phyloP scores from a whole-genome alignment of 2,113 vertebrate species.

The Neolamprologus falcicula region DNA sequence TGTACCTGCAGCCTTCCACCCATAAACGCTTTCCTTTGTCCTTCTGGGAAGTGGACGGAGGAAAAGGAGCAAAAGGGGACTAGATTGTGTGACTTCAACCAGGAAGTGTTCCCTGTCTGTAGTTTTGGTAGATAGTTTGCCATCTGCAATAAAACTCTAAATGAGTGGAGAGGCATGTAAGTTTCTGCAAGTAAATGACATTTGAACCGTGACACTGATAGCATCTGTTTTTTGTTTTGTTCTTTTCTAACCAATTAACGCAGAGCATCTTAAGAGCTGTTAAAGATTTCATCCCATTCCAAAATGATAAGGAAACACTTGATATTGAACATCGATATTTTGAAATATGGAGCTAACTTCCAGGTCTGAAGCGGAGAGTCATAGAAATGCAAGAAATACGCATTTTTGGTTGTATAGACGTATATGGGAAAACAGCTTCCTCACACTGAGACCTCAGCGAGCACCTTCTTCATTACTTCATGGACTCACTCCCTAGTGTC shows the following conservation, averaged over 20 bases:
- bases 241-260: not conserved
- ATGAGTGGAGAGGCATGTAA: not conserved
- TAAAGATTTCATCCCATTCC: not conserved
- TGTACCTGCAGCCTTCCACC: conserved; percentile 19
- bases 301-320: not conserved
- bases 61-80: not conserved
- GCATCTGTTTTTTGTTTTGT: not conserved
- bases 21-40: conserved; percentile 37
- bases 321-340: not conserved
- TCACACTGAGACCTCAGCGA: not conserved
- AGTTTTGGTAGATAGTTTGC: not conserved
- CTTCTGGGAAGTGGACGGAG: not conserved
- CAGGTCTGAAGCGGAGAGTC: not conserved
- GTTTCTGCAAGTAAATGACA: not conserved
- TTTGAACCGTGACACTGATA: not conserved
- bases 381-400: not conserved
- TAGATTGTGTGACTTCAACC: not conserved
- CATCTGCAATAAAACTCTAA: not conserved
- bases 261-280: not conserved
- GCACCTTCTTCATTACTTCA: not conserved
- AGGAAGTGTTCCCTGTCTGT: not conserved
- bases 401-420: not conserved
- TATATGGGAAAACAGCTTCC: not conserved
- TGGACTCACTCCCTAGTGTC: not conserved
- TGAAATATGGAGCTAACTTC: not conserved